These are phyloP conservation scores for Drosophila kikkawai DNA, from an alignment of 1,140 invertebrate genomes.

Conservation along the genomic window DNA sequence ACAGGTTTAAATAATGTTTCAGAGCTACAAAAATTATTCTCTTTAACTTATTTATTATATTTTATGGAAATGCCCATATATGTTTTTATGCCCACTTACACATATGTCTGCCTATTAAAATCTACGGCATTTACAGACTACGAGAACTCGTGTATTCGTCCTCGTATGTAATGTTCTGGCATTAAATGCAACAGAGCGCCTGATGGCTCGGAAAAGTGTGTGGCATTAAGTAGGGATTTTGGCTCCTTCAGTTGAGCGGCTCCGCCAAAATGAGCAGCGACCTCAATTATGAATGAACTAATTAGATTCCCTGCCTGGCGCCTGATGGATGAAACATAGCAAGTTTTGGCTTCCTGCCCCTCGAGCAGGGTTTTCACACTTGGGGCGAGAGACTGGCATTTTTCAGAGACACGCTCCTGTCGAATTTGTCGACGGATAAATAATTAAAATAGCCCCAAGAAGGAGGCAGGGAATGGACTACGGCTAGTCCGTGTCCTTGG, in stretches of 20 bases:
- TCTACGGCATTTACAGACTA: conserved; percentile 23
- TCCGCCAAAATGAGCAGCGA: conserved; percentile 21
- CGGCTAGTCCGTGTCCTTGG: conserved; percentile 4
- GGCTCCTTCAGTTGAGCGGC: conserved; percentile 12
- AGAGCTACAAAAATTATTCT: no score
- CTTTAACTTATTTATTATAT: no score
- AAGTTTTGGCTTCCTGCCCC: conserved; percentile 23
- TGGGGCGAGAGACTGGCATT: conserved; percentile 36
- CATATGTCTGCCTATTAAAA: conserved; percentile 45
- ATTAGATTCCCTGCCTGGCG: conserved; percentile 57
- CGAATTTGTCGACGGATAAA: conserved; percentile 42
- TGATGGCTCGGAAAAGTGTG: conserved; percentile 48
- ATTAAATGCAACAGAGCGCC: conserved; percentile 65
- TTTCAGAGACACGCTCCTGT: conserved; percentile 19
- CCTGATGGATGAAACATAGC: conserved; percentile 30
- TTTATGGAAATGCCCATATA: background rate
- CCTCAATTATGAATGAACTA: conserved; percentile 77
- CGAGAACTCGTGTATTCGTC: conserved; percentile 3
- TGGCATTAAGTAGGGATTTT: conserved; percentile 35
- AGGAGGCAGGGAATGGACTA: conserved; percentile 12
- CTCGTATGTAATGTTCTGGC: conserved; percentile 32
- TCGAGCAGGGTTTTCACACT: conserved; percentile 48
- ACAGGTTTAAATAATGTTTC: no score
- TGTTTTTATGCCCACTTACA: conserved; percentile 9
- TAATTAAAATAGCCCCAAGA: conserved; percentile 38